Base-by-base conservation (phyloP, 2,113 vertebrate genomes). In the Fukomys damarensis region DNA sequence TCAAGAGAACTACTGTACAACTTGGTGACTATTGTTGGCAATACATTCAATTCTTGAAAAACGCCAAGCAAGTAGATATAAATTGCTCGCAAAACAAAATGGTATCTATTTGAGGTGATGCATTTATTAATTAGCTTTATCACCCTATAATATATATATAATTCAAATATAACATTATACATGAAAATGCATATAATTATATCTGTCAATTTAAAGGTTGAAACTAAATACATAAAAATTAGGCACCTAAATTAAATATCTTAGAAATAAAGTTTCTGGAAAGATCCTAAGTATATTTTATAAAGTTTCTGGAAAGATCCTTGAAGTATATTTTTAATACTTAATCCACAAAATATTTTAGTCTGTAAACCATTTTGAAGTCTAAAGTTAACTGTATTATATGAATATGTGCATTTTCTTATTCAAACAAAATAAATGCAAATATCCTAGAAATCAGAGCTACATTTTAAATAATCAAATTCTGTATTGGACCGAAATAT, bases 401-500 rank as follows among this genome's bases (percentile, higher is more conserved):
- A 61, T 58, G 46, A 49, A 93, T 77, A 68, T 35, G 20, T 49
- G 12, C 7, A 61, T 35, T 65, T 93, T 74, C 54, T 87, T 94
- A 4, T 14, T 82, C 7, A 86, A 96, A 70, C n/a, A 61, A 86
- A 95, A 70, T 19, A 91, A 94, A 93, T 30, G 66, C 12, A 32
- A 89, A 96, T 83, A 22, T 30, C 26, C 10, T 66, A 58, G n/a
- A 93, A 96, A 77, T 85, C 12, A 54, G 46, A 86, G 41, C 1
- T 43, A 72, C 17, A 43, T 96, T 87, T 59, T 74, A 22, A 86
- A 86, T 13, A 89, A 82, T 81, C 24, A 95, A 85, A 63, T 86
- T 89, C 41, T 24, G 91, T 80, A n/a, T 28, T 88, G n/a, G 24
- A 76, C 4, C 95, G 16, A 96, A 93, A 66, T 59, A 96, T 74